A percentile compares a stretch with the other conserved stretches of the same genome.
These are phyloP conservation scores for Pseudachorutes palmiensis DNA, from an alignment of 1,140 invertebrate species.

Conservation along the genomic window DNA sequence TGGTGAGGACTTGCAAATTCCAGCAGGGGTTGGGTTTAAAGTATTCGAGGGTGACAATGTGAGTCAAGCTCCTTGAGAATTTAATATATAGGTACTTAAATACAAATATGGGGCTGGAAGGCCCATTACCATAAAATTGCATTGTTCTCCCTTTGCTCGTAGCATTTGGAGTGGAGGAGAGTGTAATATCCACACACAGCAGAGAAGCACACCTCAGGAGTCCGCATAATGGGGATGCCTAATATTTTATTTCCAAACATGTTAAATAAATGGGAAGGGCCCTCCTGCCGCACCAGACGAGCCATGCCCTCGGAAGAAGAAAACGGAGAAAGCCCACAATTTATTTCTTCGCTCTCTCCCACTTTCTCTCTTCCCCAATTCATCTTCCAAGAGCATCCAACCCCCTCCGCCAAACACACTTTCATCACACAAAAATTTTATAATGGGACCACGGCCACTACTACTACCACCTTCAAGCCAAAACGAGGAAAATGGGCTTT, in stretches of 20 bases:
- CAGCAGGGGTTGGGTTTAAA: too few relatives aligned
- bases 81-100: constrained; percentile 11
- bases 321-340: constrained; percentile 10
- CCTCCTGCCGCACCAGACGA: background rate
- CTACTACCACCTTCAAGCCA: background rate
- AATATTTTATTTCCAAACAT: constrained; percentile 14
- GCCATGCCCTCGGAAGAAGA: too few relatives aligned
- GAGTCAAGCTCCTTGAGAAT: constrained; percentile 8
- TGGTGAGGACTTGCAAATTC: too few relatives aligned
- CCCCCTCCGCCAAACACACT: background rate
- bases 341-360: constrained; percentile 7
- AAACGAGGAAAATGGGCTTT: background rate
- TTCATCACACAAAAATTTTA: background rate
- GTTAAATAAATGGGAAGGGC: constrained; percentile 14
- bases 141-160: constrained; percentile 4
- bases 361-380: constrained; percentile 5
- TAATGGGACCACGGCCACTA: background rate
- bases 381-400: background rate
- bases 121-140: constrained; percentile 7
- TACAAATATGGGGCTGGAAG: constrained; percentile 1
- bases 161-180: background rate
- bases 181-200: constrained; percentile 1
- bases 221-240: constrained; percentile 7
- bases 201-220: background rate
- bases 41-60: background rate